These are phyloP conservation scores for Catharus fuscescens DNA, from an alignment of 2,113 vertebrate genomes.

Conservation along the genomic window DNA sequence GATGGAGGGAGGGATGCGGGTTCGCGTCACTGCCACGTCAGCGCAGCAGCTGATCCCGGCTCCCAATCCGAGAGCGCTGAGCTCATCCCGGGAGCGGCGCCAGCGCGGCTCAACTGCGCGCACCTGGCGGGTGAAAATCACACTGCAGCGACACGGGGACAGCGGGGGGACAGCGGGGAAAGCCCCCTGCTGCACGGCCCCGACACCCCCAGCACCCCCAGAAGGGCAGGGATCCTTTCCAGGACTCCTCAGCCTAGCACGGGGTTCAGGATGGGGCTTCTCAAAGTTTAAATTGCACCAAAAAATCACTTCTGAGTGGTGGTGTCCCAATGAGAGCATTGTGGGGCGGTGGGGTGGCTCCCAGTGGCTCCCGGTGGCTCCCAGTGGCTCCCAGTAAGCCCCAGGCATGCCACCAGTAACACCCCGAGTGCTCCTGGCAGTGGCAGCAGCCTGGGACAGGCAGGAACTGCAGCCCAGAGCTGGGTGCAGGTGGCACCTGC, in stretches of 20 bases:
- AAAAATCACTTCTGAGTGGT: not conserved
- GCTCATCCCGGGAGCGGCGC: slow-evolving; percentile 70
- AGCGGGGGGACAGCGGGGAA: fast-evolving
- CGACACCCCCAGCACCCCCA: fast-evolving
- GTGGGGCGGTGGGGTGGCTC: fast-evolving
- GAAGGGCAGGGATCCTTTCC: fast-evolving
- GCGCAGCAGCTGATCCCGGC: slow-evolving; percentile 71
- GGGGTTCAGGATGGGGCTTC: not conserved
- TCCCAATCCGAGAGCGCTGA: slow-evolving; percentile 76
- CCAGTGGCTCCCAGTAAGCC: not conserved
- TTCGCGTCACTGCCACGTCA: slow-evolving; percentile 5
- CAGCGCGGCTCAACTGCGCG: slow-evolving; percentile 89
- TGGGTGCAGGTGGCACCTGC: fast-evolving
- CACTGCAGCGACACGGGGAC: slow-evolving; percentile 21
- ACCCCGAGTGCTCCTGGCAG: fast-evolving
- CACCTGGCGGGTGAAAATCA: slow-evolving; percentile 82
- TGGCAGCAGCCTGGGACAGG: not conserved
- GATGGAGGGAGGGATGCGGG: slow-evolving; percentile 38
- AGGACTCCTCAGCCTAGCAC: not conserved
- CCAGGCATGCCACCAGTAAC: not conserved
- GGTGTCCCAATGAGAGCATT: fast-evolving
- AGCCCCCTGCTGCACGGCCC: fast-evolving
- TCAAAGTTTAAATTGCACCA: fast-evolving
- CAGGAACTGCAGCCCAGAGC: not conserved
- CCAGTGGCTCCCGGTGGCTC: not conserved